Base-by-base conservation (phyloP, 2,113 vertebrate species). In the Centropristis striata region DNA sequence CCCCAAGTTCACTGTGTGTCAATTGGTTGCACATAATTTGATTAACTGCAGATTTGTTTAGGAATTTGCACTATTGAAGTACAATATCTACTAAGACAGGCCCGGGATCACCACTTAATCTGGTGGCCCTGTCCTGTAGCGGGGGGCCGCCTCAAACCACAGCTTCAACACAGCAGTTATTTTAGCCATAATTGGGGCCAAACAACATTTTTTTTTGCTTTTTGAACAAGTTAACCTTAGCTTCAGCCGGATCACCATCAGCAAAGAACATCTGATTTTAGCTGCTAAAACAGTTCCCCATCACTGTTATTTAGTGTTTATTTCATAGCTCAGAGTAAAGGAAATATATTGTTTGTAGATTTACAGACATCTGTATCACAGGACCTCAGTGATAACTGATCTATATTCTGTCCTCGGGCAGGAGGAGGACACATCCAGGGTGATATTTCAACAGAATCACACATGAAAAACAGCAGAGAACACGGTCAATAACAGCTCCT, bases 11-110 rank as follows among this genome's bases (percentile, higher is more conserved):
- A 2, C 0, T 41, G n/a, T 13, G 14, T n/a, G 54, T 67, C 70
- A 86, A 68, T 75, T 68, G 73, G 11, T 72, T 71, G 50, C 28
- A 59, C 37, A 65, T 72, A 5, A 88, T 81, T 84, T 69, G 80
- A 88, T 86, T 86, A 88, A 57, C 32, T 36, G 0, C 54, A 74
- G 32, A 61, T 83, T 68, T 72, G 67, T 83, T 51, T 8, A 42
- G 67, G 67, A 60, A 72, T 79, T 53, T 67, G 16, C 74, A 55
- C 32, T 63, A 63, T 12, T 83, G 57, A 58, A 65, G 75, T 23
- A 21, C 21, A 70, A 65, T 70, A 70, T 75, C 1, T 18, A 51
- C 49, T 42, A 5, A 23, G 58, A 84, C 75, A 58, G 49, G 49
- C 44, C 74, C 32, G 0, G 42, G 53, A 53, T 32, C 55, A 4